Evolutionary conservation across 2,888 invertebrate species (phyloP).

Genomic region (Cryptus viduatorius): DNA sequence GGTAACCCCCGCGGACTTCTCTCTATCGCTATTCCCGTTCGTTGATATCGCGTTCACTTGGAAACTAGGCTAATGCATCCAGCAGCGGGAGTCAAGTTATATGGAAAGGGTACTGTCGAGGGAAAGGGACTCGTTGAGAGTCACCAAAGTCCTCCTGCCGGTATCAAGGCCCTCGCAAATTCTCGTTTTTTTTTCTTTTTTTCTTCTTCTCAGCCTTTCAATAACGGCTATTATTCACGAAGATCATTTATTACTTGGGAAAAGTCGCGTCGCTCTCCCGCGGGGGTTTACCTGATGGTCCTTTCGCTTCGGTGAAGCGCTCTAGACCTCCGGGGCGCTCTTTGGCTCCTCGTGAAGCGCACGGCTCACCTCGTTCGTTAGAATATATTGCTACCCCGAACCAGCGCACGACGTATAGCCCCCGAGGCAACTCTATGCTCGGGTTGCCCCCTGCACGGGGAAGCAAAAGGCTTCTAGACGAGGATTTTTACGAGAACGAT

Average conservation of each 20-base stretch:
- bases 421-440: constrained; percentile 50
- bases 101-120: background rate
- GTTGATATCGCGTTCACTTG: constrained; percentile 47
- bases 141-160: background rate
- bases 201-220: constrained; percentile 67
- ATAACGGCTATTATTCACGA: constrained; percentile 78
- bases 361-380: constrained; percentile 65
- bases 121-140: constrained; percentile 16
- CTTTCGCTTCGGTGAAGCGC: constrained; percentile 49
- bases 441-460: constrained; percentile 5
- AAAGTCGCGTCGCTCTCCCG: constrained; percentile 51
- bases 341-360: constrained; percentile 61
- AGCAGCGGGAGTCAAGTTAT: constrained; percentile 1
- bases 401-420: background rate
- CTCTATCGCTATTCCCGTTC: constrained; percentile 18
- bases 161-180: background rate
- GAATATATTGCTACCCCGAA: constrained; percentile 46
- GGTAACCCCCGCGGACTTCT: constrained; percentile 8
- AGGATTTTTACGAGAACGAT: constrained; percentile 68
- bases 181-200: background rate
- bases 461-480: constrained; percentile 19
- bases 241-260: constrained; percentile 73
- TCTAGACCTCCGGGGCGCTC: constrained; percentile 40
- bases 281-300: constrained; percentile 55
- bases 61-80: constrained; percentile 80